Base-by-base conservation (phyloP, 1,140 invertebrate genomes). In the Ceratina calcarata region DNA sequence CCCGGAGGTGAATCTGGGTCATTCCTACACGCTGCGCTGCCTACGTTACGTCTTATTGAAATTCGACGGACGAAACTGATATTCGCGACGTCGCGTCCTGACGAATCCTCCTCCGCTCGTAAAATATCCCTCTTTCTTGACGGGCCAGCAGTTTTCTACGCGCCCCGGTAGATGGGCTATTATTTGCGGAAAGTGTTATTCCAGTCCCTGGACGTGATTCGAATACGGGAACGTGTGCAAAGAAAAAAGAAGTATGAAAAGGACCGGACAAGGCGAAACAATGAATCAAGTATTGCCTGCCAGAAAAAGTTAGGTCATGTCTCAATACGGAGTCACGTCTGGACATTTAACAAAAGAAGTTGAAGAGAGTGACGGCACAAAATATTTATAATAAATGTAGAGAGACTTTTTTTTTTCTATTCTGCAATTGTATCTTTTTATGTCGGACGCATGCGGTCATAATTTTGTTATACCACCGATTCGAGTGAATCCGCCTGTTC, bases 101-200 rank as follows among this genome's bases (percentile, higher is more conserved):
- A 77, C 75, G 75, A 70, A 61, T 66, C 57, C 73, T 68, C 73
- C 27, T 62, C 20, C 75, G 66, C 75, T 69, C 74, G 75, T 77
- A 70, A 77, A 77, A 77, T 77, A 77, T 77, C 75, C 75, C 57
- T 37, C 70, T 57, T 77, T 70, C 66, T 69, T 77, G 74, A 77
- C 75, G 66, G 75, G 22, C 75, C 57, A 70, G 75, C 75, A 77
- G 75, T 77, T 70, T 77, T 77, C 66, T 13, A 20, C 13, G 37
- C 10, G 22, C 37, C 45, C 45, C 58, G 66, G 20, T 66, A 32
- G 75, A 77, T 70, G 75, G 75, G 66, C 66, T 51, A 77, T 77
- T 77, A 77, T 77, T 77, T 77, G 66, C 66, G 75, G 57, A 77
- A 77, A 77, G 75, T 77, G 75, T 77, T 77, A 77, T 77, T 70